These are phyloP conservation scores for Carcharodon carcharias DNA, from an alignment of 2,797 vertebrate species.

Conservation along the genomic window DNA sequence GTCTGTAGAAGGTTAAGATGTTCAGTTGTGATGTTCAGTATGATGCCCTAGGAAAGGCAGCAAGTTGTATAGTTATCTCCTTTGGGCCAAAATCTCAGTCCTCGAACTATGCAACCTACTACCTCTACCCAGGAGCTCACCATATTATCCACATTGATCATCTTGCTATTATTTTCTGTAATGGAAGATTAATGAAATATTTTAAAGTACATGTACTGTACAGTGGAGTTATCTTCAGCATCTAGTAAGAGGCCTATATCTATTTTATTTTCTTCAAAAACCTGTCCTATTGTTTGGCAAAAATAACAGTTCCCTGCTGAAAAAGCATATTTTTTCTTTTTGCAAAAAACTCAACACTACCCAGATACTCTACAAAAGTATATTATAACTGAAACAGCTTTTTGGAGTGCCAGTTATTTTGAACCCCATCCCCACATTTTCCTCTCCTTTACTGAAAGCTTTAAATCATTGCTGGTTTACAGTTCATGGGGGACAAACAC, in stretches of 20 bases:
- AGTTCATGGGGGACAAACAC: too few relatives aligned
- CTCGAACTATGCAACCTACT: conserved; percentile 98
- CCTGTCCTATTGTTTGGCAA: neutral
- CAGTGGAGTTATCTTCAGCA: neutral
- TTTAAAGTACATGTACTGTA: neutral
- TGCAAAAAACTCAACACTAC: neutral
- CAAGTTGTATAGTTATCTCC: conserved; percentile 98
- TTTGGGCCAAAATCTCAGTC: conserved; percentile 86
- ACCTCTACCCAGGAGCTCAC: conserved; percentile 80
- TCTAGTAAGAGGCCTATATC: neutral
- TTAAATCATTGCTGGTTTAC: neutral
- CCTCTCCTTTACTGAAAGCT: neutral
- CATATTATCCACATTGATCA: conserved; percentile 15
- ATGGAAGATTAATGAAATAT: conserved; percentile 10
- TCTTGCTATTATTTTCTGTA: neutral
- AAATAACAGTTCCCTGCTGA: neutral
- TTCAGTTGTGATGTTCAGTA: conserved; percentile 38
- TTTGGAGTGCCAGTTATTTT: neutral
- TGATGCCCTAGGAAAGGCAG: conserved; percentile 87
- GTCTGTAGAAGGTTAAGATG: neutral
- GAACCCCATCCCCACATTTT: neutral
- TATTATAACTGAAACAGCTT: neutral
- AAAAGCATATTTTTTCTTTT: neutral
- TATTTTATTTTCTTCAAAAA: neutral
- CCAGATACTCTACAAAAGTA: neutral